These are phyloP conservation scores for Acleris laterana DNA, from an alignment of 2,888 invertebrate genomes.

Conservation along the genomic window DNA sequence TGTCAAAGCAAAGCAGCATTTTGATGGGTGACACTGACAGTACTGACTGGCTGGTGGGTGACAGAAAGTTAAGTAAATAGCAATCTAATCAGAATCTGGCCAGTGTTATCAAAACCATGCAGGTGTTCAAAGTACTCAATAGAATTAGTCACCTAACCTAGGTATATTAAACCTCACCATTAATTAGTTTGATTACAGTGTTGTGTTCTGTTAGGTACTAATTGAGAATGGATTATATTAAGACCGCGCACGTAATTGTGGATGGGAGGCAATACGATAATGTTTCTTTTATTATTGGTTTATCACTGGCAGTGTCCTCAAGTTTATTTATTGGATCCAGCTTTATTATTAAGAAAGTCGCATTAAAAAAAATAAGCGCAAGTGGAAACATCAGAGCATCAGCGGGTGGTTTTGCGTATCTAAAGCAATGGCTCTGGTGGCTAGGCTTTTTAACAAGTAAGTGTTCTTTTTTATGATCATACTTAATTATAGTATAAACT, in stretches of 20 bases:
- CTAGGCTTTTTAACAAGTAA: slow-evolving; percentile 95
- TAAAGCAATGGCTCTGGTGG: slow-evolving; percentile 99
- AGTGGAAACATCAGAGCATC: slow-evolving; percentile 90
- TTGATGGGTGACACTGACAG: too few relatives aligned
- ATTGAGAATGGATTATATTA: slow-evolving; percentile 24
- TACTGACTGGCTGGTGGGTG: too few relatives aligned
- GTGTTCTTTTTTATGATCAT: slow-evolving; percentile 51
- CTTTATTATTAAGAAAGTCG: slow-evolving; percentile 95
- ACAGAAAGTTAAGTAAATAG: too few relatives aligned
- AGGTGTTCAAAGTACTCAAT: not conserved
- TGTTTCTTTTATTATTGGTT: slow-evolving; percentile 87
- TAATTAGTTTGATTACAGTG: not conserved
- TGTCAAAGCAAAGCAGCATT: too few relatives aligned
- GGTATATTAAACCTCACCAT: too few relatives aligned
- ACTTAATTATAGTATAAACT: not conserved
- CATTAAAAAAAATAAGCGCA: slow-evolving; percentile 86
- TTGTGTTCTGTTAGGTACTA: not conserved
- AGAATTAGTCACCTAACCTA: not conserved
- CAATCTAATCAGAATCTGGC: too few relatives aligned
- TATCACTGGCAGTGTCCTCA: slow-evolving; percentile 90
- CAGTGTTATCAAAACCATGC: not conserved
- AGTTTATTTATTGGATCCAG: slow-evolving; percentile 94
- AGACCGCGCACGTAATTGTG: slow-evolving; percentile 16
- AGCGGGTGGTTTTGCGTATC: slow-evolving; percentile 96
- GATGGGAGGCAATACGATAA: slow-evolving; percentile 33